Evolutionary conservation across 2,888 invertebrate species (phyloP).

Genomic region (Eudasyphora cyanicolor): DNA sequence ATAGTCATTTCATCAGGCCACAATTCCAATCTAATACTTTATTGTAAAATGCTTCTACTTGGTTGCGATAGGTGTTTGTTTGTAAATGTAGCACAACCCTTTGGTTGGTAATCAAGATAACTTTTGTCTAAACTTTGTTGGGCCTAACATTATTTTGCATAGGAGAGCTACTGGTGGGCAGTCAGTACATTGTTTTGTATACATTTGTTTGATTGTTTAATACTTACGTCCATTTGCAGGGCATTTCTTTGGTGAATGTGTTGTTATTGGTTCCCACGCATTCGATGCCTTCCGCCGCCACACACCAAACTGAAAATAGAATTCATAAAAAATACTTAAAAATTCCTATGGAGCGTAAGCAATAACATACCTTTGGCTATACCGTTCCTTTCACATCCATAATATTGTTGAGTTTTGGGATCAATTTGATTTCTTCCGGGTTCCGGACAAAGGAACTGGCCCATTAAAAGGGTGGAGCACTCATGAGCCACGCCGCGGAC

Average conservation of each 20-base stretch:
- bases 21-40: too few relatives aligned
- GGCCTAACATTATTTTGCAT: too few relatives aligned
- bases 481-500: conserved; percentile 78
- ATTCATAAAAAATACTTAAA: too few relatives aligned
- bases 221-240: conserved; percentile 97
- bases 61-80: too few relatives aligned
- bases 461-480: conserved; percentile 87
- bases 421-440: conserved; percentile 89
- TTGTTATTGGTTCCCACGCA: conserved; percentile 90
- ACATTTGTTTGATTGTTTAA: background rate
- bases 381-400: conserved; percentile 89
- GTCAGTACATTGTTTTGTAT: background rate
- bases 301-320: conserved; percentile 86
- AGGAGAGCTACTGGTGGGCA: too few relatives aligned
- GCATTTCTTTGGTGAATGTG: conserved; percentile 89
- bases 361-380: conserved; percentile 87
- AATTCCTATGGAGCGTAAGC: background rate
- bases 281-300: conserved; percentile 90
- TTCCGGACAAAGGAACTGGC: conserved; percentile 92
- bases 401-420: conserved; percentile 92
- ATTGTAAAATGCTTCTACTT: too few relatives aligned
- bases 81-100: too few relatives aligned
- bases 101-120: too few relatives aligned
- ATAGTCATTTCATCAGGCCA: too few relatives aligned
- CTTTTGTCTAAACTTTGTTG: too few relatives aligned